Base-by-base conservation (phyloP, 2,797 vertebrate species). In the Coregonus sp. region DNA sequence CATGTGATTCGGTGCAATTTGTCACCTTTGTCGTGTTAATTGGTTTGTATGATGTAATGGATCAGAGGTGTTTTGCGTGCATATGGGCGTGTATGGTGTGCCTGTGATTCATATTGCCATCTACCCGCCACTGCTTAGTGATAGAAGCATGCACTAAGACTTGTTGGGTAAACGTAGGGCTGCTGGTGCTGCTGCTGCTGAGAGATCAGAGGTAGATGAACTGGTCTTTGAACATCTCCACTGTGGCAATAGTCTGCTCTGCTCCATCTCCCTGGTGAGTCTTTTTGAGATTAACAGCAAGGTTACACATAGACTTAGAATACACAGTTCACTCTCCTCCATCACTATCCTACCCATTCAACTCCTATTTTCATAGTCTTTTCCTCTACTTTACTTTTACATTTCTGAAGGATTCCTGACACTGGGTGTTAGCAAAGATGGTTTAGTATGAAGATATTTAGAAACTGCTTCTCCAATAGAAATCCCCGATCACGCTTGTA, bases 71-170 rank as follows among this genome's bases (percentile, higher is more conserved):
- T n/a, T n/a, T 11, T 18, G 20, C 6, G 3, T 35, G 51, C 40
- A 12, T 37, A 7, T 52, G 29, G 1, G 33, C 0, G 47, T 75
- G 5, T 74, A n/a, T 79, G 54, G 14, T 74, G 33, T 80, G 54
- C 59, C 68, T 51, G 1, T 0, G 68, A 47, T 29, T 72, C 15
- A 71, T 69, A 5, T 59, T 47, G 9, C 6, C 56, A 56, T 59
- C n/a, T 59, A 2, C 40, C 40, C 2, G 40, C 15, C 56, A 59
- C 56, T 59, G 56, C n/a, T 56, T 18, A 5, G 3, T 6, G 52
- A 56, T 16, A 56, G 52, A n/a, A 0, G 52, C 2, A n/a, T 59
- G 56, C 18, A 59, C n/a, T 20, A 18, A 5, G 18, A 5, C 18
- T 18, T 16, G 4, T 5, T 54, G 14, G 56, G 18, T n/a, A 59